Conservation (phyloP, 2,113 vertebrate genomes). For the Larimichthys polyactis region DNA sequence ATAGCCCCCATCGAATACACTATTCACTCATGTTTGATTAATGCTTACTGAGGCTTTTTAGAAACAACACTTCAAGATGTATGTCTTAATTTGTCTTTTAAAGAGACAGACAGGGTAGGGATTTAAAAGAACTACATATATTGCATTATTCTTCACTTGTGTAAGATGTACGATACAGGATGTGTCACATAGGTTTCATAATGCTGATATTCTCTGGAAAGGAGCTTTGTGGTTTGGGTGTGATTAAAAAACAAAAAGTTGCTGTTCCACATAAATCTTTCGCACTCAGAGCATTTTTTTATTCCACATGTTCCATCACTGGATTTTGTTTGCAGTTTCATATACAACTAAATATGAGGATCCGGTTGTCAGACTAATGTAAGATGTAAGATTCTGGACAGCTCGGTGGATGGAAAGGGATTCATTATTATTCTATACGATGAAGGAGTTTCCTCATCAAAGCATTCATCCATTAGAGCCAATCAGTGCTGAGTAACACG, state of each 20-base stretch:
- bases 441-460: conserved; percentile 15
- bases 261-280: neutral
- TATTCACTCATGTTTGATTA: too few species aligned
- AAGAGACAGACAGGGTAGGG: too few species aligned
- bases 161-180: neutral
- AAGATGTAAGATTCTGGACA: neutral
- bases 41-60: too few species aligned
- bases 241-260: neutral
- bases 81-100: too few species aligned
- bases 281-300: neutral
- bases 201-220: too few species aligned
- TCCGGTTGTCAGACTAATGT: neutral
- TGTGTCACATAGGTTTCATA: neutral
- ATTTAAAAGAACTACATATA: too few species aligned
- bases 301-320: neutral
- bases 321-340: neutral
- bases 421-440: neutral
- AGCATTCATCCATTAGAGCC: neutral
- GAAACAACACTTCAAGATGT: too few species aligned
- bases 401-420: neutral
- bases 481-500: neutral
- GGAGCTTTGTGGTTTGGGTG: neutral
- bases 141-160: neutral
- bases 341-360: neutral
- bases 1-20: too few species aligned